These are phyloP conservation scores for Enteromius afrohamiltoni DNA, from an alignment of 2,797 vertebrate species.

Conservation along the genomic window DNA sequence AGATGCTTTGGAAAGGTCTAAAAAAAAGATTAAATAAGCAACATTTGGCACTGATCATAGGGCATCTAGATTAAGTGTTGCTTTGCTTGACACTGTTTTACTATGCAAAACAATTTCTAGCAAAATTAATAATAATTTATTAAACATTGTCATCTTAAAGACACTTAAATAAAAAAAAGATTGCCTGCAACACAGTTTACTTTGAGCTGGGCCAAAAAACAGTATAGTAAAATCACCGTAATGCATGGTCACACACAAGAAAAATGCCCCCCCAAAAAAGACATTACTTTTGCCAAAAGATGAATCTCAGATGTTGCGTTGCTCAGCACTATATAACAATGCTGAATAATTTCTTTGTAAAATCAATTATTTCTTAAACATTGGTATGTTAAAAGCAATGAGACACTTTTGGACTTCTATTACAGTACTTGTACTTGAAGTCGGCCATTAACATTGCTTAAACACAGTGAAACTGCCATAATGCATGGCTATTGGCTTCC, in stretches of 20 bases:
- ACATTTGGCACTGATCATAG: not conserved
- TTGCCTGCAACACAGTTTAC: not conserved
- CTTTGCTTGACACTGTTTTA: not conserved
- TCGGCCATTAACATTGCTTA: not conserved
- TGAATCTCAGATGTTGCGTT: not conserved
- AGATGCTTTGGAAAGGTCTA: not conserved
- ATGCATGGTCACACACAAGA: not conserved
- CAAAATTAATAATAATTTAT: not conserved
- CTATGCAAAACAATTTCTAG: not conserved
- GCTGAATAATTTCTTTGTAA: not conserved
- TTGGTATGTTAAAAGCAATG: not conserved
- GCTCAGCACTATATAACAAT: not conserved
- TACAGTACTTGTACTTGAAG: not conserved
- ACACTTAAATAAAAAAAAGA: not conserved
- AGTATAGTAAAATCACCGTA: not conserved
- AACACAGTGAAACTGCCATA: not conserved
- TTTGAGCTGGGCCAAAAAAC: not conserved
- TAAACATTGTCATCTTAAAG: not conserved
- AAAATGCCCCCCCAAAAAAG: not conserved
- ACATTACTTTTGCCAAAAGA: not conserved
- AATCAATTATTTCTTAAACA: not conserved
- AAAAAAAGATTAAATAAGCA: not conserved
- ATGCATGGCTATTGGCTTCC: not conserved
- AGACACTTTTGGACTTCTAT: not conserved
- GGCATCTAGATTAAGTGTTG: not conserved